Evolutionary conservation across 2,113 vertebrate species (phyloP).

Genomic region (Dinomys branickii): DNA sequence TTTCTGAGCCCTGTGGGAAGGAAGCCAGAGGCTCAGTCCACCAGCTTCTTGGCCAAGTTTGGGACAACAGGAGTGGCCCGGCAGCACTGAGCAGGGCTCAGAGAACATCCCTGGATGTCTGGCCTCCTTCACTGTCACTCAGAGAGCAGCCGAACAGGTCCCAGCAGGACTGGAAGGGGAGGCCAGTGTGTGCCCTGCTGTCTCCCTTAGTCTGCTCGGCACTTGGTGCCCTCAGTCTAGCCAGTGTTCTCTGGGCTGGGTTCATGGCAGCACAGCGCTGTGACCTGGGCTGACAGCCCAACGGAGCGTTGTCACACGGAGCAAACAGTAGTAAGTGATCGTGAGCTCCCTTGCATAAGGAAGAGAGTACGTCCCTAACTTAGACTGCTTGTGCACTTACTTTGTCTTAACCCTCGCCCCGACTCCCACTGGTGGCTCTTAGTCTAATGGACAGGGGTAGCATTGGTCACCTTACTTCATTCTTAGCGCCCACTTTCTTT

Average conservation of each 20-base stretch:
- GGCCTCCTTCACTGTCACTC: background rate
- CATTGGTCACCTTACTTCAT: background rate
- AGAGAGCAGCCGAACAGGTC: background rate
- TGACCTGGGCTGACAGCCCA: background rate
- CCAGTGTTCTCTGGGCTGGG: background rate
- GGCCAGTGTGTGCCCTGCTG: fast-evolving
- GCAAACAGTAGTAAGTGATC: fast-evolving
- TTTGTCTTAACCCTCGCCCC: fast-evolving
- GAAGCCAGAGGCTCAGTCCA: background rate
- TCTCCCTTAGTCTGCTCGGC: background rate
- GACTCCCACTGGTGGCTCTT: background rate
- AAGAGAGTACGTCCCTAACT: background rate
- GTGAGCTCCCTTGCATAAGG: fast-evolving
- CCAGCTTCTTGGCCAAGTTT: background rate
- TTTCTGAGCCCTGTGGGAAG: background rate
- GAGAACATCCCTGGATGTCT: background rate
- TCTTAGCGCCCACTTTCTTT: fast-evolving
- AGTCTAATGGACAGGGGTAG: background rate
- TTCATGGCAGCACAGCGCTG: fast-evolving
- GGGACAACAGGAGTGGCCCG: background rate
- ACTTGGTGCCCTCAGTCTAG: fast-evolving
- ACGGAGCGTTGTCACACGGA: fast-evolving
- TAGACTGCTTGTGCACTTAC: background rate
- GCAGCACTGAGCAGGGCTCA: background rate
- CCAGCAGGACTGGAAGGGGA: background rate